Conservation (phyloP, 2,797 vertebrate species). For the Babyrousa celebensis region DNA sequence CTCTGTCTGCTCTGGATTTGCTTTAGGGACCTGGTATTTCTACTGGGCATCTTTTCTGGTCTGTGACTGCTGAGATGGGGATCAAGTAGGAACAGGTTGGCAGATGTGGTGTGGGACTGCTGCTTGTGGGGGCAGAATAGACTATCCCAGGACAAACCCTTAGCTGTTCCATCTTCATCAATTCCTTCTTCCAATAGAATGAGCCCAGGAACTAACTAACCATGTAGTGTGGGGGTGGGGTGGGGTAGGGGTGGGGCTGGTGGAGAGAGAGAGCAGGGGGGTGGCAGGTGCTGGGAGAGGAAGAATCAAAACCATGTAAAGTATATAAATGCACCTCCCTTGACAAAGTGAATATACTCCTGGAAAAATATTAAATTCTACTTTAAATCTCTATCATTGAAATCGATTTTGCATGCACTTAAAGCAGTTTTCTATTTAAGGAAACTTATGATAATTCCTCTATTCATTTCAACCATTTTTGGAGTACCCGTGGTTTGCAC, state of each 20-base stretch:
- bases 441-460: slow-evolving; percentile 75
- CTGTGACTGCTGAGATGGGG: neutral
- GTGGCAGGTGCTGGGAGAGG: neutral
- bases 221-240: neutral
- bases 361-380: slow-evolving; percentile 78
- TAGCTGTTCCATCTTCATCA: slow-evolving; percentile 67
- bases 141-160: slow-evolving; percentile 63
- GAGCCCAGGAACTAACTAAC: slow-evolving; percentile 41
- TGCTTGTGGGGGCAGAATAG: slow-evolving; percentile 42
- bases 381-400: slow-evolving; percentile 72
- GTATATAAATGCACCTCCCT: slow-evolving; percentile 34
- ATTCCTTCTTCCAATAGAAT: slow-evolving; percentile 10
- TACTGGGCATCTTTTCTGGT: slow-evolving; percentile 50
- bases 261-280: neutral
- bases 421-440: slow-evolving; percentile 79
- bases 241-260: neutral
- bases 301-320: slow-evolving; percentile 39
- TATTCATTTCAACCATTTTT: slow-evolving; percentile 78
- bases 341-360: slow-evolving; percentile 65
- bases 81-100: slow-evolving; percentile 32
- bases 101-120: slow-evolving; percentile 55
- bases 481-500: slow-evolving; percentile 72
- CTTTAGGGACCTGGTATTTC: neutral
- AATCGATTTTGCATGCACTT: slow-evolving; percentile 79
- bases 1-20: neutral